Evolutionary conservation across 2,113 vertebrate genomes (phyloP).

Genomic region (Anarhynchus alexandrinus): DNA sequence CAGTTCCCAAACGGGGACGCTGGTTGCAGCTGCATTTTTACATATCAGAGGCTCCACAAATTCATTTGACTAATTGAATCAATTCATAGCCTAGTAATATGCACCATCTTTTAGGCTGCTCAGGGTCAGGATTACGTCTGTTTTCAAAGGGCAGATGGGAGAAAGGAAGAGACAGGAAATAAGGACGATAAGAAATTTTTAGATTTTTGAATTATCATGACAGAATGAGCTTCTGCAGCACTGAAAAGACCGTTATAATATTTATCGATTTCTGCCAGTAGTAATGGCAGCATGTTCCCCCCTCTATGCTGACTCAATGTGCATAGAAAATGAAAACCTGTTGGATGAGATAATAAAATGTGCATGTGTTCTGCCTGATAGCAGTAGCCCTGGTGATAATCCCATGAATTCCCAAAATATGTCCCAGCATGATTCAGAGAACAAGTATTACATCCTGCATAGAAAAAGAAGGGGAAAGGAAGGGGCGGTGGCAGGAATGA

Average conservation of each 20-base stretch:
- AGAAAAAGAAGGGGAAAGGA: not conserved
- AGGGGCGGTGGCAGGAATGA: not conserved
- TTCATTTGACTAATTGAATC: not conserved
- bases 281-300: conserved; percentile 10
- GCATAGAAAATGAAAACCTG: conserved; percentile 61
- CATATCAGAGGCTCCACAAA: not conserved
- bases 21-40: not conserved
- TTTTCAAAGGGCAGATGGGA: not conserved
- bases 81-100: not conserved
- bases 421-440: conserved; percentile 39
- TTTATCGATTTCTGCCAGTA: conserved; percentile 15
- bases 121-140: not conserved
- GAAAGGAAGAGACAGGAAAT: not conserved
- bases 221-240: not conserved
- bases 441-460: conserved; percentile 3
- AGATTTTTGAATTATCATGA: conserved; percentile 1
- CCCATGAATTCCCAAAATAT: conserved; percentile 58
- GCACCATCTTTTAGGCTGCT: not conserved
- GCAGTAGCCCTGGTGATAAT: conserved; percentile 66
- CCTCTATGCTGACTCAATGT: conserved; percentile 23
- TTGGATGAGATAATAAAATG: conserved; percentile 63
- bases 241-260: conserved; percentile 1
- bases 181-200: not conserved
- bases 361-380: conserved; percentile 64
- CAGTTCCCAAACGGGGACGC: not conserved